These are phyloP conservation scores for Sepiola atlantica DNA, from an alignment of 2,888 invertebrate genomes.

Conservation along the genomic window DNA sequence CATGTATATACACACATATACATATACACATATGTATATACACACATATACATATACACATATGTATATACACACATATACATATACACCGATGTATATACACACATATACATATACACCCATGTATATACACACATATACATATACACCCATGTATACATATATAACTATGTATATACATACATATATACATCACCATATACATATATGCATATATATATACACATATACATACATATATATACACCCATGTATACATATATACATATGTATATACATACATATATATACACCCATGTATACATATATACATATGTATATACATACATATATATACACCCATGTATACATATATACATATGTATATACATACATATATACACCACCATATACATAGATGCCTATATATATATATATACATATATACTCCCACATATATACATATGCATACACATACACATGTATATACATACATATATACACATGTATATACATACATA, in stretches of 20 bases:
- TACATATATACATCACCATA: too few species aligned
- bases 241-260: not conserved
- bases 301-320: not conserved
- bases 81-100: too few species aligned
- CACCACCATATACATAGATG: not conserved
- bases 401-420: not conserved
- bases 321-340: not conserved
- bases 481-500: too few species aligned
- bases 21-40: too few species aligned
- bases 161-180: too few species aligned
- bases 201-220: not conserved
- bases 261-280: not conserved
- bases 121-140: too few species aligned
- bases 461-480: too few species aligned
- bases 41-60: too few species aligned
- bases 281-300: not conserved
- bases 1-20: too few species aligned
- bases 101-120: too few species aligned
- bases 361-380: not conserved
- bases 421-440: not conserved
- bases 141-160: too few species aligned
- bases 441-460: not conserved
- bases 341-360: not conserved
- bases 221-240: not conserved
- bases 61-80: too few species aligned